A percentile compares a stretch with the other conserved stretches of the same genome.
Conservation (phyloP, 2,797 vertebrate species). For the Poecile montanus region DNA sequence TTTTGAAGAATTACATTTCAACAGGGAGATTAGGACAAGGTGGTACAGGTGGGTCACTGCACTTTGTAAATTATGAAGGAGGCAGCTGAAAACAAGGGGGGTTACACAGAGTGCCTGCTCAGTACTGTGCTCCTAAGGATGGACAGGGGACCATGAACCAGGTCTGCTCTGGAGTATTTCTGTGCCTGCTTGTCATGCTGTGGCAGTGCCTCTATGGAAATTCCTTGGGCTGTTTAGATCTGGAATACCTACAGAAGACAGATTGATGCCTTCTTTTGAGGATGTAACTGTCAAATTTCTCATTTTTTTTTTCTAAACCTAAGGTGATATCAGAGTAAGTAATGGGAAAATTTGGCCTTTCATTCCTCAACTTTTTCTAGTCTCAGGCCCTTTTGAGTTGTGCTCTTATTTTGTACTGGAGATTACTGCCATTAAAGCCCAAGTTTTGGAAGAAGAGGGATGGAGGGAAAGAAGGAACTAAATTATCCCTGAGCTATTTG, state of each 20-base stretch:
- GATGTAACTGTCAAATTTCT: background rate
- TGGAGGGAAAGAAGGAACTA: background rate
- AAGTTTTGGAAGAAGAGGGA: background rate
- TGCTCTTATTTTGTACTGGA: background rate
- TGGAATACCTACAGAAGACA: background rate
- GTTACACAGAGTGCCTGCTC: slow-evolving; percentile 11
- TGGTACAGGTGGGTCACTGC: background rate
- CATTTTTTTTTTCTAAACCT: background rate
- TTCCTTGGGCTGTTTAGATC: background rate
- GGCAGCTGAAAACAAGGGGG: slow-evolving; percentile 13
- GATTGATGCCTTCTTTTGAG: background rate
- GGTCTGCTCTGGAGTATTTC: slow-evolving; percentile 30
- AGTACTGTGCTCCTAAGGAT: background rate
- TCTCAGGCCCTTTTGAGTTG: background rate
- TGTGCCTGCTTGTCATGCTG: slow-evolving; percentile 9
- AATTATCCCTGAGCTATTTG: background rate
- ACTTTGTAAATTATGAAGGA: slow-evolving; percentile 6
- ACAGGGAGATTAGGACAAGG: background rate
- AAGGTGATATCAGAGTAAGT: background rate
- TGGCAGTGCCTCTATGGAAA: background rate
- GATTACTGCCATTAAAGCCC: background rate
- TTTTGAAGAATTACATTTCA: slow-evolving; percentile 1
- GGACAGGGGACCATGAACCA: background rate
- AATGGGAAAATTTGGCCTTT: background rate
- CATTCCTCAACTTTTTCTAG: background rate